These are phyloP conservation scores for Cataglyphis altisquamis DNA, from an alignment of 2,888 invertebrate genomes.

Conservation along the genomic window DNA sequence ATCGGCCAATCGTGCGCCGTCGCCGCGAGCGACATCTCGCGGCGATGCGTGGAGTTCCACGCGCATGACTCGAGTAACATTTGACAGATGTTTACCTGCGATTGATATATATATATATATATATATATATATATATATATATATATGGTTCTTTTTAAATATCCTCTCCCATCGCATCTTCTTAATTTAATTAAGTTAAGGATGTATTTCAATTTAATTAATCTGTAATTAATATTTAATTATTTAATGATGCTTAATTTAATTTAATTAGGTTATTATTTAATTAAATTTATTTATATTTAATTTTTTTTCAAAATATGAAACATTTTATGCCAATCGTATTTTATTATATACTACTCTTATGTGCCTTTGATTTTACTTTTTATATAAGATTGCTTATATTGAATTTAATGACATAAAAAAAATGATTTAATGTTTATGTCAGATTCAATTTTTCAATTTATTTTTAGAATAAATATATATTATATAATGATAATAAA, in stretches of 20 bases:
- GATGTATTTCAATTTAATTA: too few relatives aligned
- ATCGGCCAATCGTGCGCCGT: conserved; percentile 49
- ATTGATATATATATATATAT: not conserved
- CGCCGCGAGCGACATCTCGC: conserved; percentile 39
- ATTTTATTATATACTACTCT: not conserved
- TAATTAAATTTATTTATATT: too few relatives aligned
- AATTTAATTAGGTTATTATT: too few relatives aligned
- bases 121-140: too few relatives aligned
- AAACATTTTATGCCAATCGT: not conserved
- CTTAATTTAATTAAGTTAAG: too few relatives aligned
- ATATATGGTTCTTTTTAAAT: not conserved
- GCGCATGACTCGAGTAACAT: not conserved
- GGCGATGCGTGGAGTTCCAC: not conserved
- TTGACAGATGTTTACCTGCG: not conserved
- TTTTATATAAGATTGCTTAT: not conserved
- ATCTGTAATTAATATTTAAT: too few relatives aligned
- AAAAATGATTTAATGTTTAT: not conserved
- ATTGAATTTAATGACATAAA: not conserved
- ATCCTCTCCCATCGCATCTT: too few relatives aligned
- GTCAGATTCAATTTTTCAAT: not conserved
- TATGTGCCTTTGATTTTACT: not conserved
- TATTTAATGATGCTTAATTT: too few relatives aligned
- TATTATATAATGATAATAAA: not conserved
- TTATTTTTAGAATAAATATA: not conserved
- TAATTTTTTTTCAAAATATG: not conserved